phyloP scores from a whole-genome alignment of 2,888 invertebrate species.

The Pyrocoelia pectoralis region DNA sequence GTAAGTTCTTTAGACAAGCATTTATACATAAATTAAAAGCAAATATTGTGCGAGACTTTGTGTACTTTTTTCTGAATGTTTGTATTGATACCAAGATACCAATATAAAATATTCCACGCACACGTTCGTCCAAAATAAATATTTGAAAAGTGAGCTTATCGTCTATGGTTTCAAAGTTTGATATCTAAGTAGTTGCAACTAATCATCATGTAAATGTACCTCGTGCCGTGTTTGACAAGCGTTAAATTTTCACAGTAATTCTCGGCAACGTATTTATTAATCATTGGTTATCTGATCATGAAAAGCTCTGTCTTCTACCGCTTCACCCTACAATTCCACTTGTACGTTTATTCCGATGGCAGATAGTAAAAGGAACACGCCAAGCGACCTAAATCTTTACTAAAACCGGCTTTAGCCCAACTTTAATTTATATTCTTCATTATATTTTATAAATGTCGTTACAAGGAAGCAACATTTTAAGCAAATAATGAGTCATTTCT shows the following conservation, averaged over 20 bases:
- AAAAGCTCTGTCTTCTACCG: constrained; percentile 42
- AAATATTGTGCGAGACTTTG: neutral
- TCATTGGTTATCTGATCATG: constrained; percentile 52
- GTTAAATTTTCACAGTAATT: constrained; percentile 53
- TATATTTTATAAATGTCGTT: too few species aligned
- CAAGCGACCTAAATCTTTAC: constrained; percentile 9
- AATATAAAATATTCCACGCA: neutral
- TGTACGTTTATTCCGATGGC: constrained; percentile 20
- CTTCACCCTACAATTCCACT: constrained; percentile 33
- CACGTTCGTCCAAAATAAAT: neutral
- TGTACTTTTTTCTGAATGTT: neutral
- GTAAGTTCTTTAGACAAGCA: neutral
- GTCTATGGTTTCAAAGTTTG: neutral
- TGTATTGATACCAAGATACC: neutral
- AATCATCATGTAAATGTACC: constrained; percentile 35
- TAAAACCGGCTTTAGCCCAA: neutral
- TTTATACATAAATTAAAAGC: neutral
- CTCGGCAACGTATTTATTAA: constrained; percentile 53
- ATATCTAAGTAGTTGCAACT: constrained; percentile 25
- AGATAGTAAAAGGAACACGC: constrained; percentile 28
- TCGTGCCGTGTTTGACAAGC: constrained; percentile 50
- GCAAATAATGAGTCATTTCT: too few species aligned
- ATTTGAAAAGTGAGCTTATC: neutral
- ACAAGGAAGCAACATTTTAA: too few species aligned
- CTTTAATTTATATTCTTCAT: neutral